phyloP scores from a whole-genome alignment of 1,140 invertebrate species.

The Oryctes rhinoceros region DNA sequence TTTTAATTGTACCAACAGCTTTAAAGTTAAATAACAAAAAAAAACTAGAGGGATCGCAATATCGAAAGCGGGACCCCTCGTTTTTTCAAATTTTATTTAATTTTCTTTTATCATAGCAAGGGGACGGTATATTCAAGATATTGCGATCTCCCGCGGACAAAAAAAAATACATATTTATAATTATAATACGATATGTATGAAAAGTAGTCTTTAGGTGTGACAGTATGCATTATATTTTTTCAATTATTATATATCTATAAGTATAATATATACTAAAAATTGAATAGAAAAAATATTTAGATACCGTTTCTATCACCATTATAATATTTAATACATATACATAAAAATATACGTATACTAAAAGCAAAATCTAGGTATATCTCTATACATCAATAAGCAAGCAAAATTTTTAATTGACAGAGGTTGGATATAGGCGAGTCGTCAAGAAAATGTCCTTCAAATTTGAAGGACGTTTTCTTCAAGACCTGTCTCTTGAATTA shows the following conservation, averaged over 20 bases:
- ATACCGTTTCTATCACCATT: constrained; percentile 56
- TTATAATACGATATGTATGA: constrained; percentile 39
- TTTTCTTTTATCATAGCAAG: too few relatives aligned
- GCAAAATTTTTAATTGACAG: not conserved
- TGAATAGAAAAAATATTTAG: constrained; percentile 56
- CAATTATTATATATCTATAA: constrained; percentile 47
- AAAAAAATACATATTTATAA: constrained; percentile 46
- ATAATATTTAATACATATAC: constrained; percentile 33
- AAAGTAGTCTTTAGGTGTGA: constrained; percentile 49
- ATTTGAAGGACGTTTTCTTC: too few relatives aligned
- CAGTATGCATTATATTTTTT: constrained; percentile 55
- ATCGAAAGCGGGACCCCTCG: not conserved
- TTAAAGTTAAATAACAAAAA: constrained; percentile 51
- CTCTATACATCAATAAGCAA: constrained; percentile 35
- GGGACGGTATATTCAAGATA: not conserved
- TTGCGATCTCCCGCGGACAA: constrained; percentile 30
- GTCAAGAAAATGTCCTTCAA: too few relatives aligned
- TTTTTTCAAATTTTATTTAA: too few relatives aligned
- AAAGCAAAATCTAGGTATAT: constrained; percentile 39
- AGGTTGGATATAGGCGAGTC: too few relatives aligned
- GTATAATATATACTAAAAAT: constrained; percentile 32
- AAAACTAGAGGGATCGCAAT: not conserved
- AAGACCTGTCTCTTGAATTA: too few relatives aligned
- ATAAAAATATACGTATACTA: constrained; percentile 51
- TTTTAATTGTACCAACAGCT: constrained; percentile 49